Percentiles rank a stretch among this genome's conserved stretches.
Conservation (phyloP, 2,888 invertebrate genomes). For the Nemoura dubitans region DNA sequence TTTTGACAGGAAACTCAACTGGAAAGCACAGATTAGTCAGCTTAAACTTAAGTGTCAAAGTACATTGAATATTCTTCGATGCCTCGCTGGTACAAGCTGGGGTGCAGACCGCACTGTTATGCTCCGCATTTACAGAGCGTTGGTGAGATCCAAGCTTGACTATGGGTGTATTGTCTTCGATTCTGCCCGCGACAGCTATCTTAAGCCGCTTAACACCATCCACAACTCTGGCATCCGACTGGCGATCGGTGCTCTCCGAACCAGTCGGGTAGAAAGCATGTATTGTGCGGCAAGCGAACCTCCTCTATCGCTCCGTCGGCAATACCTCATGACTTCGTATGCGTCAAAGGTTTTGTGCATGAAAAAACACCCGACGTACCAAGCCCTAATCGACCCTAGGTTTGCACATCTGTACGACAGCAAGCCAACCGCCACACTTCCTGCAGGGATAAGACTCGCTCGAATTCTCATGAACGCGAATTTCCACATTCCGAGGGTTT, state of each 20-base stretch:
- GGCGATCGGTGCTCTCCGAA: slow-evolving; percentile 25
- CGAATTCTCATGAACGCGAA: neutral
- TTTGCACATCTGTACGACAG: neutral
- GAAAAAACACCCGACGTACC: slow-evolving; percentile 24
- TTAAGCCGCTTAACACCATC: neutral
- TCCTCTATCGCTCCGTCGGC: slow-evolving; percentile 9
- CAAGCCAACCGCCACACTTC: neutral
- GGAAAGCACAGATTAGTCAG: slow-evolving; percentile 26
- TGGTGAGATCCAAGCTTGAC: slow-evolving; percentile 19
- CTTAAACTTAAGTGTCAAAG: slow-evolving; percentile 14
- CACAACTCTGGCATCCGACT: slow-evolving; percentile 33
- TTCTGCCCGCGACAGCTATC: neutral
- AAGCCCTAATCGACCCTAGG: neutral
- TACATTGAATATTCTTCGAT: slow-evolving; percentile 36
- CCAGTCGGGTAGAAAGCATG: slow-evolving; percentile 36
- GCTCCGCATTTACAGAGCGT: slow-evolving; percentile 33
- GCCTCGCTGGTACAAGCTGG: slow-evolving; percentile 25
- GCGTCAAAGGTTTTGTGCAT: neutral
- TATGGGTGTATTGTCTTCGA: slow-evolving; percentile 31
- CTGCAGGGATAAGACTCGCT: neutral
- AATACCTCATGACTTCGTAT: slow-evolving; percentile 17
- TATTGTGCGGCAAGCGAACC: slow-evolving; percentile 10
- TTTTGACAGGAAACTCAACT: slow-evolving; percentile 37
- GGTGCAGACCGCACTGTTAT: slow-evolving; percentile 37
- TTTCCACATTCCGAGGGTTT: neutral